Percentiles rank a stretch among this genome's conserved stretches.
phyloP scores from a whole-genome alignment of 2,113 vertebrate species.

The Macaca nemestrina region DNA sequence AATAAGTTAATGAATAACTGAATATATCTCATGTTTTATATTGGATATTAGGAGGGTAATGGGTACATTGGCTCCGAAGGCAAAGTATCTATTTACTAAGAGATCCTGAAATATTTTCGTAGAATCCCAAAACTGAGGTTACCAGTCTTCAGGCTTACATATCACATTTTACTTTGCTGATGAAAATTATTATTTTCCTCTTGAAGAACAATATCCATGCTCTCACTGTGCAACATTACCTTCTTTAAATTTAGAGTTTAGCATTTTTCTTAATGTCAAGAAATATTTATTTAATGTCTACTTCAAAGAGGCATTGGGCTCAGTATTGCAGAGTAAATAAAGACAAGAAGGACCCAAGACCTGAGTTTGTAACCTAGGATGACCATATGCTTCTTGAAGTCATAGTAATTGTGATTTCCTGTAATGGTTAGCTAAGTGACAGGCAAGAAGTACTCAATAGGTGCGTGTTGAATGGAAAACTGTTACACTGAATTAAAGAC shows the following conservation, averaged over 20 bases:
- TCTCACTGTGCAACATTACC: not conserved
- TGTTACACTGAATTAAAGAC: not conserved
- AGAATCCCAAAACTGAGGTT: not conserved
- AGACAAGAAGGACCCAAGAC: not conserved
- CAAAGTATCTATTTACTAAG: not conserved
- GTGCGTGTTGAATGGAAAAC: not conserved
- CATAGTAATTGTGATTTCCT: not conserved
- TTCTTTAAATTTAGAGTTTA: not conserved
- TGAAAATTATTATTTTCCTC: not conserved
- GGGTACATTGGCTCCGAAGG: not conserved
- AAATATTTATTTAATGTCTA: not conserved
- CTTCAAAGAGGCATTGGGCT: not conserved
- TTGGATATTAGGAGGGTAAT: not conserved
- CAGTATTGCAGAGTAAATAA: not conserved
- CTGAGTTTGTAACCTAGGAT: not conserved
- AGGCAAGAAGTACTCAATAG: not conserved
- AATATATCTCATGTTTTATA: not conserved
- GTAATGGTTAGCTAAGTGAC: not conserved
- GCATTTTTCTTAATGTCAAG: not conserved
- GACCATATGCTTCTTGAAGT: not conserved
- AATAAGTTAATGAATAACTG: not conserved
- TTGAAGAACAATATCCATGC: not conserved
- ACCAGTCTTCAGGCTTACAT: not conserved
- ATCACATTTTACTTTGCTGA: not conserved
- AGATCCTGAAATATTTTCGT: not conserved